A percentile compares a stretch with the other conserved stretches of the same genome.
phyloP scores from a whole-genome alignment of 1,140 invertebrate species.

The Spodoptera litura region DNA sequence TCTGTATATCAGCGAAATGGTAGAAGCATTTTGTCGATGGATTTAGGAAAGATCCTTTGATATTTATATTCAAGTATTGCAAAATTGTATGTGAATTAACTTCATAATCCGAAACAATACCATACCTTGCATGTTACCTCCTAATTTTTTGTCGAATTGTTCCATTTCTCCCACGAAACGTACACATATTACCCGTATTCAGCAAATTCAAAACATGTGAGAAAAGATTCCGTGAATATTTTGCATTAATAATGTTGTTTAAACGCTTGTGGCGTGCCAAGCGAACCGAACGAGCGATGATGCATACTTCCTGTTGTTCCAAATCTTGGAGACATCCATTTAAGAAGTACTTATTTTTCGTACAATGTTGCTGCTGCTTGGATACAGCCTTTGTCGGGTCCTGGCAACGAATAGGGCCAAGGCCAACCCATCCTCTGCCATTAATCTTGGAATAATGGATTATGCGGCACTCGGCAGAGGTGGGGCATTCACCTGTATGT shows the following conservation, averaged over 20 bases:
- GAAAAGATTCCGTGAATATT: constrained; percentile 31
- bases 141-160: constrained; percentile 23
- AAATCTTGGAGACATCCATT: constrained; percentile 31
- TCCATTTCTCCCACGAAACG: constrained; percentile 39
- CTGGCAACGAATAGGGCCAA: constrained; percentile 35
- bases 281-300: constrained; percentile 33
- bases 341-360: constrained; percentile 23
- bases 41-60: no score
- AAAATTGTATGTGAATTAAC: background rate
- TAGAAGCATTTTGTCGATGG: no score
- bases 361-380: background rate
- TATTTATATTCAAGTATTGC: background rate
- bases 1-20: no score
- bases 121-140: constrained; percentile 7
- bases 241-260: constrained; percentile 35
- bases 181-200: constrained; percentile 25
- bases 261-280: constrained; percentile 36
- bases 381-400: constrained; percentile 2
- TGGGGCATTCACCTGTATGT: constrained; percentile 35
- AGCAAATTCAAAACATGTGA: constrained; percentile 26
- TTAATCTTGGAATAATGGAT: constrained; percentile 34
- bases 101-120: background rate
- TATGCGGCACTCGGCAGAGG: constrained; percentile 12
- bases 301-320: constrained; percentile 41
- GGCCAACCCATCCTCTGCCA: constrained; percentile 20